Percentiles rank a stretch among this genome's conserved stretches.
phyloP scores from a whole-genome alignment of 2,888 invertebrate species.

The Bursaphelenchus okinawaensis region DNA sequence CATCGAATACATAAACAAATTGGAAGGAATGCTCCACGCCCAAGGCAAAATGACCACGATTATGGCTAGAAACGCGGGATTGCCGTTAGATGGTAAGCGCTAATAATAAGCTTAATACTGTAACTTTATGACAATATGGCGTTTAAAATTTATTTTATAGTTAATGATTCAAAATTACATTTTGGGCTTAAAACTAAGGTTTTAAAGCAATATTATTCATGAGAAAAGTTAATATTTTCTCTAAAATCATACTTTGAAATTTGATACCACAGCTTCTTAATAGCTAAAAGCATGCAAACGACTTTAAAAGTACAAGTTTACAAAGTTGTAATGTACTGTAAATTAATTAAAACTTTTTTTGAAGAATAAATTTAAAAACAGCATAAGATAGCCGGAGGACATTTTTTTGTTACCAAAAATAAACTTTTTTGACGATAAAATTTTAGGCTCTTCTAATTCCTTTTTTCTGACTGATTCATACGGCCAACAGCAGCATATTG shows the following conservation, averaged over 20 bases:
- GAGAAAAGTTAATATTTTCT: no score
- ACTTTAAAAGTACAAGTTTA: no score
- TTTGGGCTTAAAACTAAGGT: no score
- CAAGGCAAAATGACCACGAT: conserved; percentile 53
- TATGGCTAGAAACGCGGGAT: conserved; percentile 38
- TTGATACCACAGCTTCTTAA: no score
- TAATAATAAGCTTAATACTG: no score
- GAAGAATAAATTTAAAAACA: not conserved
- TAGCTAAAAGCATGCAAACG: no score
- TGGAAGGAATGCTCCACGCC: conserved; percentile 61
- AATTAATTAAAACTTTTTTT: not conserved
- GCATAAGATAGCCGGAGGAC: not conserved
- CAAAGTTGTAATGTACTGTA: no score
- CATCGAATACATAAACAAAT: conserved; percentile 86
- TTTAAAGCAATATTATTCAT: no score
- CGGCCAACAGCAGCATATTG: not conserved
- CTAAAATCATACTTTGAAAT: no score
- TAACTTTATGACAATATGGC: no score
- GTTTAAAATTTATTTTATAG: no score
- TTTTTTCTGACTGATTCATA: not conserved
- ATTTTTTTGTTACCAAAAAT: not conserved
- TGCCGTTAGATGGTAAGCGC: conserved; percentile 19
- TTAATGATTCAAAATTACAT: no score
- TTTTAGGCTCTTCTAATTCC: not conserved
- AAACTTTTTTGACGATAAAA: not conserved